Evolutionary conservation across 1,140 invertebrate species (phyloP).

Genomic region (Centruroides sculpturatus): DNA sequence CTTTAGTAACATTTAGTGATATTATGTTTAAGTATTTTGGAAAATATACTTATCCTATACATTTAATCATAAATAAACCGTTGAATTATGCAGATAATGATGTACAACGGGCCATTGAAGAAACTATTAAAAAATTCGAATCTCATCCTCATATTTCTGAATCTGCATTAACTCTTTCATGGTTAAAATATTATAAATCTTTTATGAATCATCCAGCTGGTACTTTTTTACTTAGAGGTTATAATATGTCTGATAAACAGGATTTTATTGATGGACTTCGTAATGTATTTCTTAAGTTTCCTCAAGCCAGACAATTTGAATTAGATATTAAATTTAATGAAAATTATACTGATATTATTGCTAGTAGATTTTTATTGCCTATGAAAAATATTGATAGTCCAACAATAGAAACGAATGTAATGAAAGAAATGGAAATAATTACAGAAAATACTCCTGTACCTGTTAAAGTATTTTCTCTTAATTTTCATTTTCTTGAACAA

Average conservation of each 20-base stretch:
- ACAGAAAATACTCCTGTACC: conserved; percentile 51
- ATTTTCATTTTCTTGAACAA: conserved; percentile 85
- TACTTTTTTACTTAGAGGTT: conserved; percentile 41
- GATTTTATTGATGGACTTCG: conserved; percentile 60
- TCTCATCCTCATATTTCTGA: conserved; percentile 23
- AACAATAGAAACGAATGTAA: conserved; percentile 71
- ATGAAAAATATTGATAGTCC: conserved; percentile 23
- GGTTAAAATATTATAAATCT: conserved; percentile 66
- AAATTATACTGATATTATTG: conserved; percentile 52
- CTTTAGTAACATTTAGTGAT: too few species aligned
- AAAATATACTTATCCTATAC: conserved; percentile 73
- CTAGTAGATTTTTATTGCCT: conserved; percentile 63
- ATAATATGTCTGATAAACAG: conserved; percentile 53
- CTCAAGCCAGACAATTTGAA: conserved; percentile 44
- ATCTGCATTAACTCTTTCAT: conserved; percentile 36
- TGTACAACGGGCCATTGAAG: conserved; percentile 61
- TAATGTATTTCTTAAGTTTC: conserved; percentile 38
- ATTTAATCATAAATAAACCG: conserved; percentile 71
- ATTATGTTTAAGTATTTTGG: conserved; percentile 46
- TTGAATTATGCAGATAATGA: conserved; percentile 68
- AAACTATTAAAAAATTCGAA: conserved; percentile 59
- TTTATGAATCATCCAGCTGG: conserved; percentile 60
- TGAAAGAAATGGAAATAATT: conserved; percentile 73
- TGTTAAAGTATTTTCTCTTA: conserved; percentile 53
- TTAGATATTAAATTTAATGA: conserved; percentile 73